Evolutionary conservation across 2,888 invertebrate genomes (phyloP), one percentile per base, ranked within the genome.

Genomic region (Platynereis dumerilii): DNA sequence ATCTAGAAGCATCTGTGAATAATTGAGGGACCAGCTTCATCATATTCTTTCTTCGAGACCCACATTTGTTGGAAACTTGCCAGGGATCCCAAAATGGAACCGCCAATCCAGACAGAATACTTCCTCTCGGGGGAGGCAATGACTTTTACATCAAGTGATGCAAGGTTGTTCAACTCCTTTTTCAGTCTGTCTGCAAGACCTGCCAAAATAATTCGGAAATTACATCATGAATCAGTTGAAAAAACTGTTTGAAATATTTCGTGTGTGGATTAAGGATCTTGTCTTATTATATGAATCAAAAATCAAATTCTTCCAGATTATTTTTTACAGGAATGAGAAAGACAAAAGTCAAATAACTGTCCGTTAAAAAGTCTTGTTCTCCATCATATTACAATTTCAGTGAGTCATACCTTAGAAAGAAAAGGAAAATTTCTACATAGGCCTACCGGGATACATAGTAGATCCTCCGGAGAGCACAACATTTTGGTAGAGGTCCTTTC

Each of bases 21-120:
- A 86, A 95, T 94, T 84, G 92, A 92, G 73, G 94, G 94, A 83
- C 95, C 94, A 81, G 93, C 93, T 87, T 95, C 94, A 86, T 95
- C 94, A 88, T 95, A 95, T 87, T 96, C 95, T 87, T 94, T 93
- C 88, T 95, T 94, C 84, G 93, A 93, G 88, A 94, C 94, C 94
- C 94, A 96, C 91, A 94, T 94, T 85, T 91, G 93, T 83, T 93
- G 92, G 89, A 94, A 91, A 84, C 92, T 92, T 82, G 91, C 91
- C 77, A 96, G 87, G 10, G 94, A 93, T 64, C 95, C 94, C 82
- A 96, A 88, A 88, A 96, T 96, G 85, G 96, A 96, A 76, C 96
- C 96, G 85, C 96, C 96, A 89, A 96, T 96, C 96, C 95, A 96
- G 76, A 96, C 95, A 82, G 95, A 78, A 72, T 79, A 80, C 67